Percentiles rank a stretch among this genome's conserved stretches.
Conservation (phyloP, 2,888 invertebrate genomes). For the Acanthoscelides obtectus region DNA sequence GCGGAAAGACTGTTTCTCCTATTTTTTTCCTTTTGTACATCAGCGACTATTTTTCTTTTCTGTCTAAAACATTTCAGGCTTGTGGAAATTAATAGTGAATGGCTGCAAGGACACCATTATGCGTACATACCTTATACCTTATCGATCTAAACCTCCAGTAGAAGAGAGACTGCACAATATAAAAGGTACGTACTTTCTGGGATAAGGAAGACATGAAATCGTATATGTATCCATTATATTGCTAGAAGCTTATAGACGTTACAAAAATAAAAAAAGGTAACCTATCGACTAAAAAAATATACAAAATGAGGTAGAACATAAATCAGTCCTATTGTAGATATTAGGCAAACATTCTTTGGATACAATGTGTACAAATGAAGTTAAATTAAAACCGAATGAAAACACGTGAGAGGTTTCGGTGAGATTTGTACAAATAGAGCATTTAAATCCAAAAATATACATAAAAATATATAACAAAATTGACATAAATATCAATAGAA, state of each 20-base stretch:
- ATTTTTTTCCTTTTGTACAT: too few species aligned
- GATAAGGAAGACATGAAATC: neutral
- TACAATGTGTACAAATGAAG: slow-evolving; percentile 4
- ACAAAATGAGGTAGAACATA: slow-evolving; percentile 47
- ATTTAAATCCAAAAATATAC: neutral
- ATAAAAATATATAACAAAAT: neutral
- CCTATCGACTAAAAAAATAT: slow-evolving; percentile 39
- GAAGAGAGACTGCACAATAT: too few species aligned
- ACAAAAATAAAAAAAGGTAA: slow-evolving; percentile 32
- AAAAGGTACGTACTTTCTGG: too few species aligned
- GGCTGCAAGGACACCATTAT: too few species aligned
- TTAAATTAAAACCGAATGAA: neutral
- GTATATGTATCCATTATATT: slow-evolving; percentile 2
- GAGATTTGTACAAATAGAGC: slow-evolving; percentile 2
- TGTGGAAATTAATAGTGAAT: too few species aligned
- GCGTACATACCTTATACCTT: too few species aligned
- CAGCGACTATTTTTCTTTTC: too few species aligned
- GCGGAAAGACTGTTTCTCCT: too few species aligned
- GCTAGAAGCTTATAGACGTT: slow-evolving; percentile 2
- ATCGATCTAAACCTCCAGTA: too few species aligned
- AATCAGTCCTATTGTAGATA: slow-evolving; percentile 44
- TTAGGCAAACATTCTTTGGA: slow-evolving; percentile 35
- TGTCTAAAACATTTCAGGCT: too few species aligned
- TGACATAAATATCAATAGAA: neutral
- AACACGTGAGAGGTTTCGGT: neutral